Percentiles rank a stretch among this genome's conserved stretches.
phyloP scores from a whole-genome alignment of 2,113 vertebrate species.

The Cheirogaleus medius region DNA sequence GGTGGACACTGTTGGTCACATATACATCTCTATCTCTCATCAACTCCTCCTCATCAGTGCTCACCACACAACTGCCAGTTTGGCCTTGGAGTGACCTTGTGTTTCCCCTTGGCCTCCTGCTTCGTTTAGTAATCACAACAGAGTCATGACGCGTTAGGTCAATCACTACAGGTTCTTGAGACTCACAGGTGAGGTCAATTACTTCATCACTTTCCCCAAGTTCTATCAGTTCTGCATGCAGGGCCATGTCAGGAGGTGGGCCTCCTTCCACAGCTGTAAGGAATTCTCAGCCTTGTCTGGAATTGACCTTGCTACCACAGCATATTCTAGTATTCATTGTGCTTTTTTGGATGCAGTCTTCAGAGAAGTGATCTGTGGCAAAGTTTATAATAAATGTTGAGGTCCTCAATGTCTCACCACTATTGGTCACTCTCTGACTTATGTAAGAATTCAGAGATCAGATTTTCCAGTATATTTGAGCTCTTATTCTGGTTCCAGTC shows the following conservation, averaged over 20 bases:
- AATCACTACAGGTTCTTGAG: conserved; percentile 87
- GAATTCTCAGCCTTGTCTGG: conserved; percentile 69
- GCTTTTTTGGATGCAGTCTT: background rate
- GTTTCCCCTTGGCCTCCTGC: conserved; percentile 69
- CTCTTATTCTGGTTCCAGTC: background rate
- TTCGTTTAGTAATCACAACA: conserved; percentile 87
- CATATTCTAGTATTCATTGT: conserved; percentile 64
- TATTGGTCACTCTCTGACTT: background rate
- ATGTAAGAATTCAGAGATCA: background rate
- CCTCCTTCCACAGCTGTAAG: conserved; percentile 48
- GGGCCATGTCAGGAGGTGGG: conserved; percentile 68
- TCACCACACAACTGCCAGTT: conserved; percentile 89
- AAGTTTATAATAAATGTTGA: background rate
- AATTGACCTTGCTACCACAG: conserved; percentile 70
- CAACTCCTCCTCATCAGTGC: conserved; percentile 91
- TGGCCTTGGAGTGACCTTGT: conserved; percentile 69
- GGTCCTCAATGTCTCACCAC: background rate
- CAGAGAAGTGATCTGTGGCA: background rate
- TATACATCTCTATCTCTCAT: conserved; percentile 73
- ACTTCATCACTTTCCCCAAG: conserved; percentile 87
- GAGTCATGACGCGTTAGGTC: conserved; percentile 91
- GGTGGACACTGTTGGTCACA: conserved; percentile 68
- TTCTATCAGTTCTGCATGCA: conserved; percentile 80
- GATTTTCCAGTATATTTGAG: background rate
- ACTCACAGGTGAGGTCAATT: conserved; percentile 92